These are phyloP conservation scores for Gastrophysa polygoni DNA, from an alignment of 2,888 invertebrate genomes.

Conservation along the genomic window DNA sequence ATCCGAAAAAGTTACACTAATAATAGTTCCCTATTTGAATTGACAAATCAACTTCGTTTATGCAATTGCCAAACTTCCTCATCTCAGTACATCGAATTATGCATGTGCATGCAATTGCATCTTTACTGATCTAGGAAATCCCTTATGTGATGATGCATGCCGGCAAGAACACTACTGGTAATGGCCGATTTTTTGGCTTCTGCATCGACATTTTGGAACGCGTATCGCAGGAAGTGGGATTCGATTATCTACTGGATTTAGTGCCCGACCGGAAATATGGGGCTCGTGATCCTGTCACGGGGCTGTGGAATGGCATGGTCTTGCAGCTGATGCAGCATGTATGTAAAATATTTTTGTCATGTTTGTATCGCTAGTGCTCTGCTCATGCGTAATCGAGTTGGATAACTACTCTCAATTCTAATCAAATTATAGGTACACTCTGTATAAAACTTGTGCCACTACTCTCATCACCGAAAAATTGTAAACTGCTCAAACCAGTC, in stretches of 20 bases:
- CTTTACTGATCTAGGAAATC: constrained; percentile 63
- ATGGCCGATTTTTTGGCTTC: constrained; percentile 78
- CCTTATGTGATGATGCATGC: constrained; percentile 78
- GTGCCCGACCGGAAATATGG: constrained; percentile 75
- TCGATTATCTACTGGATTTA: constrained; percentile 72
- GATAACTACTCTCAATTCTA: too few relatives aligned
- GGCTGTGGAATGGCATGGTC: constrained; percentile 73
- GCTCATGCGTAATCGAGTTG: neutral
- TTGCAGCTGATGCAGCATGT: constrained; percentile 75
- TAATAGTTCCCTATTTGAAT: too few relatives aligned
- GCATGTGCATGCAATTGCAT: neutral
- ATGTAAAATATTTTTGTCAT: too few relatives aligned
- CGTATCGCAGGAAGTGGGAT: constrained; percentile 71
- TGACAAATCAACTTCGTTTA: too few relatives aligned
- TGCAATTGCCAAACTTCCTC: too few relatives aligned
- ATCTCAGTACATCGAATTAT: neutral
- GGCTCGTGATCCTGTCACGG: constrained; percentile 65
- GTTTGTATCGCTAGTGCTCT: too few relatives aligned
- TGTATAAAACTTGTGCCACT: too few relatives aligned
- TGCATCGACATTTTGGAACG: constrained; percentile 76
- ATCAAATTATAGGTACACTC: too few relatives aligned
- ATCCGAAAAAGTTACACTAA: too few relatives aligned
- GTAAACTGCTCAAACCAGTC: too few relatives aligned
- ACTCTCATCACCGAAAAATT: too few relatives aligned
- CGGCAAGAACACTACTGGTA: constrained; percentile 73